Evolutionary conservation across 2,888 invertebrate species (phyloP).

Genomic region (Phymatocera aterrima): DNA sequence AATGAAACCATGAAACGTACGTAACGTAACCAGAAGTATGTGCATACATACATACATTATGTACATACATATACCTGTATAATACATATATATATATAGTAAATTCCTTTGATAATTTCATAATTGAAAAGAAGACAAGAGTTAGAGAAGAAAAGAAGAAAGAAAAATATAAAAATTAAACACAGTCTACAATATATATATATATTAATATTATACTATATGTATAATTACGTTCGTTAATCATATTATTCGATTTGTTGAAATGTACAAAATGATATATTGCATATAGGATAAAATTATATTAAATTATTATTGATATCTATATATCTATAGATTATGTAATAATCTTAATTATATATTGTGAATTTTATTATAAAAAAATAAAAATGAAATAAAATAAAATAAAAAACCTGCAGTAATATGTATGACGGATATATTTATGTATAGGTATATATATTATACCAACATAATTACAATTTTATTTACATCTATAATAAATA

Average conservation of each 20-base stretch:
- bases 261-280: constrained; percentile 49
- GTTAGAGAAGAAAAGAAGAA: not conserved
- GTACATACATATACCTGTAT: no score
- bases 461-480: constrained; percentile 45
- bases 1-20: constrained; percentile 7
- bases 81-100: no score
- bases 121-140: not conserved
- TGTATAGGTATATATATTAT: no score
- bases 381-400: not conserved
- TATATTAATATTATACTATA: constrained; percentile 22
- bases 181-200: constrained; percentile 22
- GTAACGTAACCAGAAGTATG: not conserved
- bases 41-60: no score
- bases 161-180: not conserved
- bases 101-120: no score
- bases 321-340: constrained; percentile 24
- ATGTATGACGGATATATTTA: constrained; percentile 38
- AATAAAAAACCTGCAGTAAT: not conserved
- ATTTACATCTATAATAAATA: constrained; percentile 39
- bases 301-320: not conserved
- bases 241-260: constrained; percentile 47
- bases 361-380: constrained; percentile 45
- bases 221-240: constrained; percentile 45
- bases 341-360: constrained; percentile 43
- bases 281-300: constrained; percentile 32